Conservation (phyloP, 1,140 invertebrate genomes). For the Phenacoccus solenopsis region DNA sequence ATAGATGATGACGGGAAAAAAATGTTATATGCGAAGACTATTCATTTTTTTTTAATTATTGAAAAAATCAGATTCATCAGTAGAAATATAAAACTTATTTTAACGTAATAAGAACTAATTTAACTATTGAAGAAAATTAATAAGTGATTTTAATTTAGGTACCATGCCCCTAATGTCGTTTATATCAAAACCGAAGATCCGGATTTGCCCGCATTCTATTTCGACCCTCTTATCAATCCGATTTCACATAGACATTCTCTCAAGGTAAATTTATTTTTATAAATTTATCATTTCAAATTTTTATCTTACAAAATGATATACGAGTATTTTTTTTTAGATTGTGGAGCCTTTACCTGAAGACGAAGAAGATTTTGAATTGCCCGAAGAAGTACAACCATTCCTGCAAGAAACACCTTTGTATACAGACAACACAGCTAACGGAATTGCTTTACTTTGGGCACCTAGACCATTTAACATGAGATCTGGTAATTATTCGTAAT, state of each 20-base stretch:
- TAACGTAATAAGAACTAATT: too few species aligned
- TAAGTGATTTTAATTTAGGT: constrained; percentile 50
- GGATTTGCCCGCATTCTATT: constrained; percentile 99
- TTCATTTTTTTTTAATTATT: too few species aligned
- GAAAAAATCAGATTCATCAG: too few species aligned
- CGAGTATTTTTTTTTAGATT: constrained; percentile 41
- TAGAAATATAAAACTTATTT: too few species aligned
- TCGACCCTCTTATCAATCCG: constrained; percentile 98
- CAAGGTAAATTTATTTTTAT: constrained; percentile 37
- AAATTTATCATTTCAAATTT: too few species aligned
- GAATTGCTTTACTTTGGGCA: constrained; percentile 96
- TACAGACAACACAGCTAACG: constrained; percentile 97
- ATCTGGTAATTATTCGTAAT: constrained; percentile 50
- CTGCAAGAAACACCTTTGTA: constrained; percentile 90
- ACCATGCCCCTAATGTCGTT: constrained; percentile 96
- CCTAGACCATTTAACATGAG: constrained; percentile 94
- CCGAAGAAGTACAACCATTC: constrained; percentile 81
- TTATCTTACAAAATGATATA: too few species aligned
- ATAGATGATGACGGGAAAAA: background rate
- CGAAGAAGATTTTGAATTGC: constrained; percentile 87
- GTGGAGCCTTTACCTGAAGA: constrained; percentile 79
- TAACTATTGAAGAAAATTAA: background rate
- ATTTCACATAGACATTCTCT: constrained; percentile 89
- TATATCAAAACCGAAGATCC: constrained; percentile 99
- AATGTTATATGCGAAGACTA: background rate